These are phyloP conservation scores for Microctonus hyperodae DNA, from an alignment of 2,888 invertebrate species.

Conservation along the genomic window DNA sequence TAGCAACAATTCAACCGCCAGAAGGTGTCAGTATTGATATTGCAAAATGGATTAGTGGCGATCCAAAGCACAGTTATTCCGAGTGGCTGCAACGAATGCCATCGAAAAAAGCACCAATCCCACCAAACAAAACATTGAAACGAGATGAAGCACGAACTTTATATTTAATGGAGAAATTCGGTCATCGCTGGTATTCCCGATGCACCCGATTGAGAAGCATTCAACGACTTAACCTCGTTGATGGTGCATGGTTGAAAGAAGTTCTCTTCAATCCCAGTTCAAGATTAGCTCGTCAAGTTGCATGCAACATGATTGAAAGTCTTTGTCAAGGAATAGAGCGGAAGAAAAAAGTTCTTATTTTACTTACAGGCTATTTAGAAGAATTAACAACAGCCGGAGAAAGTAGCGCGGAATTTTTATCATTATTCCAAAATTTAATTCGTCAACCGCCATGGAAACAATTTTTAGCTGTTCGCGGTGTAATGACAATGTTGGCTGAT, in stretches of 20 bases:
- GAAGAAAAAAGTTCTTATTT: slow-evolving; percentile 79
- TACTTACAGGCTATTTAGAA: slow-evolving; percentile 87
- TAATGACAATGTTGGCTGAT: slow-evolving; percentile 83
- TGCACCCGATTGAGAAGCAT: slow-evolving; percentile 65
- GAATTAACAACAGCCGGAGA: slow-evolving; percentile 89
- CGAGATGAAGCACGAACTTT: slow-evolving; percentile 60
- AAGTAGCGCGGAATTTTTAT: slow-evolving; percentile 89
- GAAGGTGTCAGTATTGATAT: slow-evolving; percentile 76
- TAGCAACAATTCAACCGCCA: slow-evolving; percentile 66
- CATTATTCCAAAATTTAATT: slow-evolving; percentile 85
- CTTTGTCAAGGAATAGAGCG: slow-evolving; percentile 75
- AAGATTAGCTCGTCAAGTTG: slow-evolving; percentile 85
- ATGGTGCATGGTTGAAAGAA: slow-evolving; percentile 87
- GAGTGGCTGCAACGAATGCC: slow-evolving; percentile 76
- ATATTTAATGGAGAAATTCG: slow-evolving; percentile 80
- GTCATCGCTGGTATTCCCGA: slow-evolving; percentile 69
- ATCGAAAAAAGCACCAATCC: slow-evolving; percentile 56
- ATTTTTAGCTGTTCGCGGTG: slow-evolving; percentile 85
- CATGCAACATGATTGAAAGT: slow-evolving; percentile 87
- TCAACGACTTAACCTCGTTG: slow-evolving; percentile 70
- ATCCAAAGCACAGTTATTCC: slow-evolving; percentile 73
- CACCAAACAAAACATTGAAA: slow-evolving; percentile 50
- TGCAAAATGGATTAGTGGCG: slow-evolving; percentile 76
- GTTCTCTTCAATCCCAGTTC: slow-evolving; percentile 93
- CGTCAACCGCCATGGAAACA: slow-evolving; percentile 92